A percentile compares a stretch with the other conserved stretches of the same genome.
Conservation (phyloP, 1,140 invertebrate genomes). For the Ladona fulva region DNA sequence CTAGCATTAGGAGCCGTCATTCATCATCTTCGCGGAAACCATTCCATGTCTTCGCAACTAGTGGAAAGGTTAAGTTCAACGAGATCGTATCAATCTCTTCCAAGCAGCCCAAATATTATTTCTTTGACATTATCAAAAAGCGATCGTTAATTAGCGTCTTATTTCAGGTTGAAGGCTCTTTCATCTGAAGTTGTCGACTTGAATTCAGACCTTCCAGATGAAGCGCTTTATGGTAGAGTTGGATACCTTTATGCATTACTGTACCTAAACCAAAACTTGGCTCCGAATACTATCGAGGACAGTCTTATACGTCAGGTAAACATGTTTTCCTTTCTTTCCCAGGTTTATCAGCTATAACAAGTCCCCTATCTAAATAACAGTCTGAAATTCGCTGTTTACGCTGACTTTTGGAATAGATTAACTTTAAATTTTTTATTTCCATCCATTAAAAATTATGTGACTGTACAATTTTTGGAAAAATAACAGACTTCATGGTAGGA, state of each 20-base stretch:
- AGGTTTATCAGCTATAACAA: too few relatives aligned
- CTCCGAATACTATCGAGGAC: constrained; percentile 36
- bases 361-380: too few relatives aligned
- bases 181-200: constrained; percentile 40
- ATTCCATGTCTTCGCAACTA: constrained; percentile 34
- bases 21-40: constrained; percentile 41
- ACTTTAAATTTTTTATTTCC: too few relatives aligned
- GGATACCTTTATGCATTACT: constrained; percentile 75
- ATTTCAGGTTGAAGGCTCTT: constrained; percentile 44
- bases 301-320: constrained; percentile 40
- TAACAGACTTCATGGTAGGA: too few relatives aligned
- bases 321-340: too few relatives aligned
- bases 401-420: too few relatives aligned
- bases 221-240: constrained; percentile 72
- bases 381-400: too few relatives aligned
- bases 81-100: background rate
- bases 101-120: background rate
- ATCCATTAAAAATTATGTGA: too few relatives aligned
- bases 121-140: background rate
- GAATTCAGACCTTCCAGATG: constrained; percentile 55
- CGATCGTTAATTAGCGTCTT: background rate
- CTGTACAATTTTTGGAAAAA: too few relatives aligned
- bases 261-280: constrained; percentile 56
- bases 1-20: constrained; percentile 59
- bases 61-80: constrained; percentile 13